These are phyloP conservation scores for Chlorocebus sabaeus DNA, from an alignment of 2,113 vertebrate genomes.

Conservation along the genomic window DNA sequence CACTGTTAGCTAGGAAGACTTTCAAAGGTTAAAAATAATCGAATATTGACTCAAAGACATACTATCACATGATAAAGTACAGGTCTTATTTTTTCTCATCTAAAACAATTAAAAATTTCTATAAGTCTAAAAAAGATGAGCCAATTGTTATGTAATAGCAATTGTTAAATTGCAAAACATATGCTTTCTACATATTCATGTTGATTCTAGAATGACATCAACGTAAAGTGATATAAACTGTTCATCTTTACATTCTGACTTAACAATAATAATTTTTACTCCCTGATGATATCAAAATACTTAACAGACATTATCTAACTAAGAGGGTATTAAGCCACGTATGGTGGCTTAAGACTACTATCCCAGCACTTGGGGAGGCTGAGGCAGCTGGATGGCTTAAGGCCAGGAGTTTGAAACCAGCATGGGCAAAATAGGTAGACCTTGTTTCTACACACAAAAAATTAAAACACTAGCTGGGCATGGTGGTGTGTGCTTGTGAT, in stretches of 20 bases:
- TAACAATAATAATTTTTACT: conserved; percentile 8
- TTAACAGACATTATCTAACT: conserved; percentile 26
- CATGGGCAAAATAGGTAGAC: too few relatives aligned
- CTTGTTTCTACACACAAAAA: too few relatives aligned
- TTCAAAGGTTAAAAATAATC: not conserved
- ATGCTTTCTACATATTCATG: not conserved
- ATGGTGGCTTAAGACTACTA: too few relatives aligned
- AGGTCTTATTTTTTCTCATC: not conserved
- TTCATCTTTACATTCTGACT: not conserved
- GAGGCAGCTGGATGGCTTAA: too few relatives aligned
- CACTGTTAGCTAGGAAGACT: not conserved
- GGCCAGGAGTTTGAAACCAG: too few relatives aligned
- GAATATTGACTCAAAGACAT: not conserved
- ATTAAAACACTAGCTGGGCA: too few relatives aligned
- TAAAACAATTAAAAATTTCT: not conserved
- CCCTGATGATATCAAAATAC: conserved; percentile 35
- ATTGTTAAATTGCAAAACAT: not conserved
- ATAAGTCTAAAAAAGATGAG: not conserved
- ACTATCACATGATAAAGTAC: not conserved
- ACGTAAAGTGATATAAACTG: not conserved
- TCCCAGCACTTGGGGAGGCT: too few relatives aligned
- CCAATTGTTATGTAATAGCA: not conserved
- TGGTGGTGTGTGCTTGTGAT: too few relatives aligned
- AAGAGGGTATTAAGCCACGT: not conserved
- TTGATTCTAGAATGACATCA: not conserved